Evolutionary conservation across 2,888 invertebrate species (phyloP).

Genomic region (Ectemnius cavifrons): DNA sequence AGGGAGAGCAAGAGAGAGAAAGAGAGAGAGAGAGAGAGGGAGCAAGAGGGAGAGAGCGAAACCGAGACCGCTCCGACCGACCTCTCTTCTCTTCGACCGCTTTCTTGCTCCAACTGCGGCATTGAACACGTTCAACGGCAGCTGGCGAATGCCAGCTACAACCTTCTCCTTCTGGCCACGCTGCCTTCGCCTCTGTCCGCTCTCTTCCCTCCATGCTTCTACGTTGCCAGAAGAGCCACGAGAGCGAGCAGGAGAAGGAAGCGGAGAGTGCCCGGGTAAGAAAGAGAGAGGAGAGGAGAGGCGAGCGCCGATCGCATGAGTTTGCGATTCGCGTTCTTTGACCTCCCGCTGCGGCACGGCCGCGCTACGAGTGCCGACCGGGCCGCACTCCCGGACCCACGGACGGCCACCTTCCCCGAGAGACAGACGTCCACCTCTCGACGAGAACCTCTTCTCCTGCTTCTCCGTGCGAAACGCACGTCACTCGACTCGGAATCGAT

Average conservation of each 20-base stretch:
- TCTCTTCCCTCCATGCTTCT: slow-evolving; percentile 25
- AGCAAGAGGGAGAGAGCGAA: background rate
- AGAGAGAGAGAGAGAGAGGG: background rate
- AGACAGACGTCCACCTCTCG: too few species aligned
- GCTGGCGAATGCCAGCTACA: slow-evolving; percentile 75
- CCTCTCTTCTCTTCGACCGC: slow-evolving; percentile 63
- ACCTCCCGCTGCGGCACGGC: slow-evolving; percentile 63
- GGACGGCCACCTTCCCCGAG: too few species aligned
- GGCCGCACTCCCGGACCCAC: slow-evolving; percentile 26
- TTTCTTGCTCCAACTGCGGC: slow-evolving; percentile 74
- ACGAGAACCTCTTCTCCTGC: background rate
- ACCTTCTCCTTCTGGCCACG: slow-evolving; percentile 31
- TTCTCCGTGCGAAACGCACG: slow-evolving; percentile 30
- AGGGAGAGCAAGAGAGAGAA: background rate
- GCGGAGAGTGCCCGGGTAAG: background rate
- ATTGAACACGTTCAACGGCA: slow-evolving; percentile 77
- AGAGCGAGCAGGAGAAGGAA: background rate
- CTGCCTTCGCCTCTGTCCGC: slow-evolving; percentile 26
- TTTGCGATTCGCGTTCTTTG: slow-evolving; percentile 73
- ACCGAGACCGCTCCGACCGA: slow-evolving; percentile 52
- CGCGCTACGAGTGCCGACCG: slow-evolving; percentile 41
- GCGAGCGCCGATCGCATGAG: slow-evolving; percentile 59
- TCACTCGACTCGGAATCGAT: slow-evolving; percentile 31
- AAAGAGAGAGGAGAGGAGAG: slow-evolving; percentile 29
- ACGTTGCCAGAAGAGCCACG: background rate